Evolutionary conservation across 1,140 invertebrate species (phyloP).

Genomic region (Manduca sexta): DNA sequence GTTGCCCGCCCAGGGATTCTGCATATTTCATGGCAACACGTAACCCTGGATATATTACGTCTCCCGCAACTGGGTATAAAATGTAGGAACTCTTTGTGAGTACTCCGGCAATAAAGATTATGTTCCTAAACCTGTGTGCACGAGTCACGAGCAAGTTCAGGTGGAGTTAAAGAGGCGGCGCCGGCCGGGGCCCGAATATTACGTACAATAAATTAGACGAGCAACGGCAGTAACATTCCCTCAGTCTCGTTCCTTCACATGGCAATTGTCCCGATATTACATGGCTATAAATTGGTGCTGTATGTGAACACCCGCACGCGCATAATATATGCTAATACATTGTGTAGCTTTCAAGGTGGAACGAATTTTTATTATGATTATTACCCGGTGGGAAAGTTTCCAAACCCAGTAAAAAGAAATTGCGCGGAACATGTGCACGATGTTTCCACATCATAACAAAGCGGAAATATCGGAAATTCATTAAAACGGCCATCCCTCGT

Average conservation of each 20-base stretch:
- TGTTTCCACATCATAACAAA: not conserved
- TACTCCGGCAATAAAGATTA: constrained; percentile 28
- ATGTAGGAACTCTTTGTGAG: constrained; percentile 23
- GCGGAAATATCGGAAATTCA: not conserved
- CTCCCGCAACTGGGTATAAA: constrained; percentile 22
- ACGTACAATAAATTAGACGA: constrained; percentile 32
- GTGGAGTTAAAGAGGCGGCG: constrained; percentile 20
- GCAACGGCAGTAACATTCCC: constrained; percentile 24
- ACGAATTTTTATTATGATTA: constrained; percentile 30
- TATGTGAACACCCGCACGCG: constrained; percentile 9
- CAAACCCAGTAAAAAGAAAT: constrained; percentile 6
- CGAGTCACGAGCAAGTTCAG: constrained; percentile 14
- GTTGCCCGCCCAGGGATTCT: constrained; percentile 18
- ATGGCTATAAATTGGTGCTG: constrained; percentile 30
- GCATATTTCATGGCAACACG: constrained; percentile 23
- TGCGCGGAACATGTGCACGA: not conserved
- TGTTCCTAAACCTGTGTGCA: constrained; percentile 27
- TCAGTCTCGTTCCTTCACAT: constrained; percentile 28
- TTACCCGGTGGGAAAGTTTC: constrained; percentile 9
- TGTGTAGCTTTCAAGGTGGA: constrained; percentile 16
- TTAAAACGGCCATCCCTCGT: not conserved
- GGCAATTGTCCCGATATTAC: constrained; percentile 37
- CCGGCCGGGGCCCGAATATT: constrained; percentile 28
- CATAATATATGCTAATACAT: constrained; percentile 30
- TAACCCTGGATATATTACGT: constrained; percentile 23